A percentile compares a stretch with the other conserved stretches of the same genome.
Evolutionary conservation across 2,888 invertebrate species (phyloP).

Genomic region (Volucella inanis): DNA sequence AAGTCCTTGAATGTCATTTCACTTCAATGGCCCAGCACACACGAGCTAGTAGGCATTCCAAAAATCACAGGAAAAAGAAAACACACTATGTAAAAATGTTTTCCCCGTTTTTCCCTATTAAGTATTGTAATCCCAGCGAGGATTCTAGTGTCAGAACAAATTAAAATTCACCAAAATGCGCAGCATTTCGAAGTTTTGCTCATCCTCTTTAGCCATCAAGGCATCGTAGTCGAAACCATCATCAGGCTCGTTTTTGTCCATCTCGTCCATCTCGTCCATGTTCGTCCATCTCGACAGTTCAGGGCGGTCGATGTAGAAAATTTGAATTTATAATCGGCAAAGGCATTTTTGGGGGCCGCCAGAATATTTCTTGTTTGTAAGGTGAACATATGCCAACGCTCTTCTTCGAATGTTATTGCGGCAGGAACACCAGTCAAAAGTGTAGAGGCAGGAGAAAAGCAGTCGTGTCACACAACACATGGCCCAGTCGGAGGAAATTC

Average conservation of each 20-base stretch:
- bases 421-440: background rate
- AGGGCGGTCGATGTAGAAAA: constrained; percentile 36
- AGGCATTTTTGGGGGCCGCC: constrained; percentile 51
- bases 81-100: background rate
- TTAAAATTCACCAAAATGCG: constrained; percentile 67
- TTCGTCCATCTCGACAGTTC: constrained; percentile 37
- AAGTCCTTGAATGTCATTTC: constrained; percentile 5
- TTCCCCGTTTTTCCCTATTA: background rate
- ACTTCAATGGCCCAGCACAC: background rate
- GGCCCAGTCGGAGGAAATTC: constrained; percentile 63
- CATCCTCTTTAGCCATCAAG: constrained; percentile 23
- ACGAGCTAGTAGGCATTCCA: background rate
- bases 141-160: constrained; percentile 66
- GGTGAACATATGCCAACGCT: constrained; percentile 69
- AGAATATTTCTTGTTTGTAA: constrained; percentile 55
- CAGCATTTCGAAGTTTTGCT: constrained; percentile 53
- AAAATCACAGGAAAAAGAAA: background rate
- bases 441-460: constrained; percentile 8
- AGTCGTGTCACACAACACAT: constrained; percentile 56
- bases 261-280: constrained; percentile 18
- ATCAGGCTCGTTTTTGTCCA: constrained; percentile 42
- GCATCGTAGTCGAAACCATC: constrained; percentile 29
- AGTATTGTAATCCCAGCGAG: constrained; percentile 31
- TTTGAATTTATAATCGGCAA: constrained; percentile 70
- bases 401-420: constrained; percentile 56